Evolutionary conservation across 2,113 vertebrate species (phyloP).

Genomic region (Synodontis membranacea): DNA sequence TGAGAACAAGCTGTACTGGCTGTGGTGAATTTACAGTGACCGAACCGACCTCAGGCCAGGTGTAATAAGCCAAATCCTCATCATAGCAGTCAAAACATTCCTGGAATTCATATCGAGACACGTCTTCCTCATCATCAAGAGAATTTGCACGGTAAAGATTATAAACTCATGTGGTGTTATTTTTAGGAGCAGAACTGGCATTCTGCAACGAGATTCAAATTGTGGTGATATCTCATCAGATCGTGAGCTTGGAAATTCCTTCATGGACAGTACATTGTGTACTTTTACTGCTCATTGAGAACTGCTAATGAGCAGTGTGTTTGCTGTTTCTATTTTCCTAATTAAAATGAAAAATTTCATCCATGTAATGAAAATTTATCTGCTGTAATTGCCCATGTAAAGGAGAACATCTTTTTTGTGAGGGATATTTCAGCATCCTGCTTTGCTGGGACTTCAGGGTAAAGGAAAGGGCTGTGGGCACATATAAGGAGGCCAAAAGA

Average conservation of each 20-base stretch:
- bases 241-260: neutral
- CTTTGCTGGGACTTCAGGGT: conserved; percentile 28
- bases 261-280: neutral
- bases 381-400: conserved; percentile 37
- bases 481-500: conserved; percentile 43
- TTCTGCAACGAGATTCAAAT: neutral
- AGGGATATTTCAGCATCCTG: conserved; percentile 33
- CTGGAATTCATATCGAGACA: conserved; percentile 18
- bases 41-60: conserved; percentile 25
- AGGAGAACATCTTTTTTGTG: conserved; percentile 36
- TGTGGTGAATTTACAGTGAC: conserved; percentile 26
- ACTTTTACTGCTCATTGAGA: conserved; percentile 27
- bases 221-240: neutral
- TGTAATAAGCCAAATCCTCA: conserved; percentile 20
- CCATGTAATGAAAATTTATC: conserved; percentile 31
- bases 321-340: conserved; percentile 33
- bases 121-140: neutral
- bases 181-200: neutral
- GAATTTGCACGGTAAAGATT: neutral
- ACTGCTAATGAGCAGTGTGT: conserved; percentile 12
- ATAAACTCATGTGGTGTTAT: neutral
- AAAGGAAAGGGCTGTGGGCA: conserved; percentile 43
- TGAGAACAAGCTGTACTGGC: conserved; percentile 30
- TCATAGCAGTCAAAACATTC: conserved; percentile 28
- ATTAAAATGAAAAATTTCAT: conserved; percentile 35